A percentile compares a stretch with the other conserved stretches of the same genome.
phyloP scores from a whole-genome alignment of 2,797 vertebrate genomes.

The Eupleurogrammus muticus region DNA sequence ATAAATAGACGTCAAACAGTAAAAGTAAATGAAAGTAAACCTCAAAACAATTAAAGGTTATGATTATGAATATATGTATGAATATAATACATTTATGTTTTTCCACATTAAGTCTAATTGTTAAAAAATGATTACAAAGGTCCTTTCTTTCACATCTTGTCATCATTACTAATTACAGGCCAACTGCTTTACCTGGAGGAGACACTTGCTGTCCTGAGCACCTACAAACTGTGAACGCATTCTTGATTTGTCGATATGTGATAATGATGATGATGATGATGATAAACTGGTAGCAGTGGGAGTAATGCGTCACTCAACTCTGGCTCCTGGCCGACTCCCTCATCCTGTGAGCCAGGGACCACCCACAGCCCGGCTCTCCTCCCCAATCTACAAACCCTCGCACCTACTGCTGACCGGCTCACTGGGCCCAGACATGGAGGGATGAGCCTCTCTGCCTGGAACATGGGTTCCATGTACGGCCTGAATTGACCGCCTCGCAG shows the following conservation, averaged over 20 bases:
- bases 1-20: background rate
- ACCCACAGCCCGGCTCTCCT: slow-evolving; percentile 52
- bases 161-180: slow-evolving; percentile 30
- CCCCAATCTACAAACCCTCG: slow-evolving; percentile 33
- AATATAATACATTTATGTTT: background rate
- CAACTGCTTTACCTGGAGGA: background rate
- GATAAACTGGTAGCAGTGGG: slow-evolving; percentile 55
- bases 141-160: background rate
- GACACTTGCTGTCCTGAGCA: background rate
- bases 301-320: slow-evolving; percentile 44
- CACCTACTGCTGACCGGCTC: slow-evolving; percentile 27
- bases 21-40: background rate
- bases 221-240: background rate
- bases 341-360: slow-evolving; percentile 64
- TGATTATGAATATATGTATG: too few relatives aligned
- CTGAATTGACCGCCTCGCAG: slow-evolving; percentile 24
- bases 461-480: slow-evolving; percentile 20
- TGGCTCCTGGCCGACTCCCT: slow-evolving; percentile 28
- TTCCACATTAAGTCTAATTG: background rate
- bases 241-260: slow-evolving; percentile 17
- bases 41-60: too few relatives aligned
- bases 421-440: slow-evolving; percentile 31
- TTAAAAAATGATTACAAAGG: slow-evolving; percentile 2
- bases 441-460: slow-evolving; percentile 5
- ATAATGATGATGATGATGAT: background rate